phyloP scores from a whole-genome alignment of 2,797 vertebrate species.

The Garrulus glandarius region DNA sequence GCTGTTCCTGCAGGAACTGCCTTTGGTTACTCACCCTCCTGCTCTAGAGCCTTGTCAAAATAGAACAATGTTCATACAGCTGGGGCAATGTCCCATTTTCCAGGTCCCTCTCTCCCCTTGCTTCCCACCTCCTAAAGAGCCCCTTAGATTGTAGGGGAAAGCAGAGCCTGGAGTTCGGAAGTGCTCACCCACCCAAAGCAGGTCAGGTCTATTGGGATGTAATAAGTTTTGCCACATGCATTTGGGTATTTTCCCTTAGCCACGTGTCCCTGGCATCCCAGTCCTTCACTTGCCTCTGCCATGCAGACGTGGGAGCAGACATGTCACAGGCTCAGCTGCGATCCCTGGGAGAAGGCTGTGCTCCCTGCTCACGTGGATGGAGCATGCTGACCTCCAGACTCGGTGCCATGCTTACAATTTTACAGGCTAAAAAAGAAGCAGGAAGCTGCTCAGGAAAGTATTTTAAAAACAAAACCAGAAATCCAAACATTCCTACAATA shows the following conservation, averaged over 20 bases:
- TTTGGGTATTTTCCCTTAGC: not conserved
- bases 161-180: not conserved
- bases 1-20: not conserved
- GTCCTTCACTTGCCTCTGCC: not conserved
- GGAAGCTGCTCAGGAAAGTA: not conserved
- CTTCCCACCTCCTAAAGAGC: not conserved
- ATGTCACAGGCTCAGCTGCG: not conserved
- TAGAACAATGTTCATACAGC: not conserved
- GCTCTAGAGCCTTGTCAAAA: not conserved
- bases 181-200: rapidly evolving
- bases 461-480: not conserved
- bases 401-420: rapidly evolving
- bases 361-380: not conserved
- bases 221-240: not conserved
- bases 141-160: not conserved
- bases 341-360: not conserved
- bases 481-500: not conserved
- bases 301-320: not conserved
- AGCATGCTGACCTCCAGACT: not conserved
- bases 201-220: rapidly evolving
- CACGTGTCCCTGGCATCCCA: not conserved
- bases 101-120: not conserved
- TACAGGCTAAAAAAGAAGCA: not conserved
- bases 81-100: not conserved
- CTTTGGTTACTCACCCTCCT: not conserved